Percentiles rank a stretch among this genome's conserved stretches.
phyloP scores from a whole-genome alignment of 1,140 invertebrate genomes.

The Philopotamus ludificatus region DNA sequence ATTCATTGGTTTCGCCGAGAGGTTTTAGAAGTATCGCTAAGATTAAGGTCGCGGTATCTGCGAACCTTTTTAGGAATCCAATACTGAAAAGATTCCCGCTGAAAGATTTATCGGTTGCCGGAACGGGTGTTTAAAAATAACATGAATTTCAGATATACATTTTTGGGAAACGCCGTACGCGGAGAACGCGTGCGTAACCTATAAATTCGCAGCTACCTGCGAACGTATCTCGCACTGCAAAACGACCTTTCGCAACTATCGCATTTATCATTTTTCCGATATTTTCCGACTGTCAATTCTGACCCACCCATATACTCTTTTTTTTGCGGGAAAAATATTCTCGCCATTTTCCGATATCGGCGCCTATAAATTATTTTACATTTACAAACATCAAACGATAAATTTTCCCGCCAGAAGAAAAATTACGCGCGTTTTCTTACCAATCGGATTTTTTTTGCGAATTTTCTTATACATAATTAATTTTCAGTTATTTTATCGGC shows the following conservation, averaged over 20 bases:
- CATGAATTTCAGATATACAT: background rate
- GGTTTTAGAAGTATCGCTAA: background rate
- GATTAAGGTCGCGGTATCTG: background rate
- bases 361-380: background rate
- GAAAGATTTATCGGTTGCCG: background rate
- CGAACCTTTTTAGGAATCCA: background rate
- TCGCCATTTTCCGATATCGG: background rate
- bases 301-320: background rate
- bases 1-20: background rate
- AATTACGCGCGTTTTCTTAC: no score
- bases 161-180: background rate
- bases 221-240: background rate
- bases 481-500: no score
- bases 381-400: no score
- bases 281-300: background rate
- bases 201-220: background rate
- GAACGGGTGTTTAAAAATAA: background rate
- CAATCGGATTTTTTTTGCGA: no score
- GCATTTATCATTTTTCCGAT: conserved; percentile 10
- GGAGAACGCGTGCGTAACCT: no score
- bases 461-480: no score
- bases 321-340: background rate
- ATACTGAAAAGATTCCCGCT: background rate
- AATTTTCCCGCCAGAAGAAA: no score
- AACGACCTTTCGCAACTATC: background rate